Evolutionary conservation across 2,113 vertebrate genomes (phyloP).

Genomic region (Ophiodon elongatus): DNA sequence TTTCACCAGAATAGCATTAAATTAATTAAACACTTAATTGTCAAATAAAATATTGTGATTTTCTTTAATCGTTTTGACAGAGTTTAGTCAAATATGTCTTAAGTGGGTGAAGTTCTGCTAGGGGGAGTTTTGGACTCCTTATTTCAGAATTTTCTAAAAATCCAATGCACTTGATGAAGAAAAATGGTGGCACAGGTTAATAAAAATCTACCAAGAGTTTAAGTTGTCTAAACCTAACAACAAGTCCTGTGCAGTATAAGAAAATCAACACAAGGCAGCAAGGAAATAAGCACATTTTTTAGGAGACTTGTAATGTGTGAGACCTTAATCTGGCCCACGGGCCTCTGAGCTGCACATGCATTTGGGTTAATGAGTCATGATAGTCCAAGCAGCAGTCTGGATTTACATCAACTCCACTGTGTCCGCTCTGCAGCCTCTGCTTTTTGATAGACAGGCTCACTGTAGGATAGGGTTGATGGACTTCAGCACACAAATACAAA

Average conservation of each 20-base stretch:
- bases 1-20: no score
- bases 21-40: no score
- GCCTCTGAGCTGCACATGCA: conserved; percentile 35
- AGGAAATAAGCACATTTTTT: conserved; percentile 18
- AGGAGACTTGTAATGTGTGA: conserved; percentile 23
- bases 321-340: conserved; percentile 13
- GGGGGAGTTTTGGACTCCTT: background rate
- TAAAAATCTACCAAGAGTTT: background rate
- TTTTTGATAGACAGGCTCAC: conserved; percentile 33
- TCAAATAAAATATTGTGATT: no score
- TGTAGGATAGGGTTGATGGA: conserved; percentile 12
- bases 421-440: conserved; percentile 20
- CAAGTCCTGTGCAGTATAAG: background rate
- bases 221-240: no score
- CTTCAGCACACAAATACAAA: conserved; percentile 22
- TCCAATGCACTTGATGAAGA: background rate
- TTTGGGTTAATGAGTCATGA: conserved; percentile 63
- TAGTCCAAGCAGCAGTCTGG: conserved; percentile 36
- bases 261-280: background rate
- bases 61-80: no score
- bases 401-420: conserved; percentile 38
- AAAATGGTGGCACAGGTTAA: background rate
- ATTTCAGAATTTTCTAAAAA: background rate
- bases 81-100: no score
- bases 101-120: background rate